Evolutionary conservation across 2,113 vertebrate species (phyloP), one percentile per base, ranked within the genome.

Genomic region (Caranx ignobilis): DNA sequence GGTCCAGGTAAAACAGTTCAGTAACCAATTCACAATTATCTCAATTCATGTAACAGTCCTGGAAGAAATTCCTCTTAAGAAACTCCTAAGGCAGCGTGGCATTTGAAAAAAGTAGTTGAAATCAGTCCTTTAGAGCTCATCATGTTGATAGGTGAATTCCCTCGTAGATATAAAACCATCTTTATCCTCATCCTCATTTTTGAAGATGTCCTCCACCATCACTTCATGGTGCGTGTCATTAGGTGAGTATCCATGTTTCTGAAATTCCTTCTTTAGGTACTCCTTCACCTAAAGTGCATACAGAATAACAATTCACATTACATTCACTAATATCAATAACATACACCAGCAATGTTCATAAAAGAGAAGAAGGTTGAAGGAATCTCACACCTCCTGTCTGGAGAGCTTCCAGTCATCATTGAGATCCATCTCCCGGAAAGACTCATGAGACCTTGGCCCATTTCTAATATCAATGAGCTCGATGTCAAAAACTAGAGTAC

Each of bases 331-430:
- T 5, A 12, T 2, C 4, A 50, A 18, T 12, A 47, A 48, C 10
- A 31, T 6, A 39, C 19, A 52, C 16, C 18, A 12, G 34, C 8
- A 26, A 2, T 62, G 2, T 13, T 15, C 62, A 21, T 3, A 2
- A 32, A 37, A 60, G 4, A 13, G 34, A 48, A 48, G 10, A 1
- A 7, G 18, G 2, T 67, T n/a, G 10, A 11, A 74, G 26, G 2
- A 59, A 41, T 26, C 3, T 34, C 86, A 86, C 81, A 97, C 98
- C 96, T 99, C 98, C 6, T 95, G 80, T 87, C 91, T 97, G 67
- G 97, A 99, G 9, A 99, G 96, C 55, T 95, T 99, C 97, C 98
- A 99, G 89, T 99, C 98, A 92, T 99, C 97, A 57, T 99, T 96
- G 69, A 99, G 96, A 88, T 99, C 97, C 97, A 99, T 99, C 83